phyloP scores from a whole-genome alignment of 92 coral and sea anemone genomes.

The Scolanthus callimorphus region DNA sequence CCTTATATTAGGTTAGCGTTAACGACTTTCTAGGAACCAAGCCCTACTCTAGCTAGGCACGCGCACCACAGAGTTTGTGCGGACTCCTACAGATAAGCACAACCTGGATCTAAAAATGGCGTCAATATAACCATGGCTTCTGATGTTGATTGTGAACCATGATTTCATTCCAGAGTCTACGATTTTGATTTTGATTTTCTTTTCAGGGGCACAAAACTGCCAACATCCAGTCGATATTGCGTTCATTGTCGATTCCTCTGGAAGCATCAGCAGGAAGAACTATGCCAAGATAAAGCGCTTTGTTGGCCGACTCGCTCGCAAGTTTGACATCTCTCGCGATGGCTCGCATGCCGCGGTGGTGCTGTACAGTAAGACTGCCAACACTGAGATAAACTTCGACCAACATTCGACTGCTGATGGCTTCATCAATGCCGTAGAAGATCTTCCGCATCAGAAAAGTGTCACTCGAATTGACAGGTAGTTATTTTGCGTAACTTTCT shows the following conservation, averaged over 20 bases:
- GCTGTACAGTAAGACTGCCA: slow-evolving; percentile 55
- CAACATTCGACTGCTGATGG: slow-evolving; percentile 31
- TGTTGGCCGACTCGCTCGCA: slow-evolving; percentile 27
- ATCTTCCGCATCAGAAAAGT: slow-evolving; percentile 34
- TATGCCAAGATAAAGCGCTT: slow-evolving; percentile 47
- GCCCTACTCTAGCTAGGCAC: too few relatives aligned
- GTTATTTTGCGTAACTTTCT: too few relatives aligned
- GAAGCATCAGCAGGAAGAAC: slow-evolving; percentile 35
- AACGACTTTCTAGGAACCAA: too few relatives aligned
- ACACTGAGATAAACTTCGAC: slow-evolving; percentile 40
- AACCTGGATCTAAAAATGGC: too few relatives aligned
- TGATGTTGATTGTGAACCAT: too few relatives aligned
- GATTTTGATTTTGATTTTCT: too few relatives aligned
- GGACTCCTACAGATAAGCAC: too few relatives aligned
- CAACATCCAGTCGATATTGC: slow-evolving; percentile 33
- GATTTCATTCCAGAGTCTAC: too few relatives aligned
- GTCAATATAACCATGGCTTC: too few relatives aligned
- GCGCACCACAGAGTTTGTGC: too few relatives aligned
- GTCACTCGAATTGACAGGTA: slow-evolving; percentile 53
- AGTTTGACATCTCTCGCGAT: slow-evolving; percentile 48
- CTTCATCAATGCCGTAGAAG: slow-evolving; percentile 26
- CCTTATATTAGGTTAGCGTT: too few relatives aligned
- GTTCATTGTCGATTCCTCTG: slow-evolving; percentile 60
- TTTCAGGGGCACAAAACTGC: slow-evolving; percentile 21
- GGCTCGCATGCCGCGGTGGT: slow-evolving; percentile 60